Evolutionary conservation across 2,888 invertebrate species (phyloP).

Genomic region (Agrilus biguttatus): DNA sequence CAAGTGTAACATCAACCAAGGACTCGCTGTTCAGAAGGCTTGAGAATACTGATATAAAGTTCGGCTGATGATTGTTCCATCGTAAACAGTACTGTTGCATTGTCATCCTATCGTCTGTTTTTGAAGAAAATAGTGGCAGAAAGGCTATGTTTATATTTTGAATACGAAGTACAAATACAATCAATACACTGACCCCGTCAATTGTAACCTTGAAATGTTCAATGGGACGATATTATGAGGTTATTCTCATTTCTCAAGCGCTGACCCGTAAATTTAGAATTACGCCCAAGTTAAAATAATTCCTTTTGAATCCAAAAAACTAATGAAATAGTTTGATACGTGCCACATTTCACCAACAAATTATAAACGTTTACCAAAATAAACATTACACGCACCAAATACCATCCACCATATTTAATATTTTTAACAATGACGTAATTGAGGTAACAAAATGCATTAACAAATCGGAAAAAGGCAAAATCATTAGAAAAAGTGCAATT

Average conservation of each 20-base stretch:
- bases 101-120: conserved; percentile 18
- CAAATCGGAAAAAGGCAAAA: no score
- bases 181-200: conserved; percentile 22
- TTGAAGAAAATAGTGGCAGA: conserved; percentile 1
- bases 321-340: no score
- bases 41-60: conserved; percentile 81
- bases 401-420: conserved; percentile 19
- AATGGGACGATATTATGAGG: conserved; percentile 20
- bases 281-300: neutral
- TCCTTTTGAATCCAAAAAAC: no score
- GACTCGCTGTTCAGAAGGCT: conserved; percentile 69
- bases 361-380: conserved; percentile 10
- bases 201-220: conserved; percentile 25
- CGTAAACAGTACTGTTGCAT: conserved; percentile 38
- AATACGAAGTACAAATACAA: conserved; percentile 16
- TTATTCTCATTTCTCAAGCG: conserved; percentile 15
- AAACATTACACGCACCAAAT: conserved; percentile 18
- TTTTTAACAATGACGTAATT: conserved; percentile 16
- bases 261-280: conserved; percentile 13
- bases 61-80: conserved; percentile 91
- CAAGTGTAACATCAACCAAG: conserved; percentile 77
- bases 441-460: no score
- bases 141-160: conserved; percentile 15
- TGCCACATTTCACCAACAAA: no score
- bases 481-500: no score